Conservation (phyloP, 1,140 invertebrate species). For the Leptoteleia sp. region DNA sequence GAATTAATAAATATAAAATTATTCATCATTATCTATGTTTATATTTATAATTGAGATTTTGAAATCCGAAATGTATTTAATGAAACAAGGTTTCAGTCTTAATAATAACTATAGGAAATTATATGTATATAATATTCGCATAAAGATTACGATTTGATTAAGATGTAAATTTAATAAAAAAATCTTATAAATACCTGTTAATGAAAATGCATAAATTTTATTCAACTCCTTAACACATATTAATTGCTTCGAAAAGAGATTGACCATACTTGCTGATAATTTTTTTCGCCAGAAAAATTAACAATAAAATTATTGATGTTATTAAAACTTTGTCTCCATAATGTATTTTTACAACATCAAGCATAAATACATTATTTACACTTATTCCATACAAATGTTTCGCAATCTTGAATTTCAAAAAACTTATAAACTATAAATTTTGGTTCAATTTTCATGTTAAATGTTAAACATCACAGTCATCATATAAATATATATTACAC, state of each 20-base stretch:
- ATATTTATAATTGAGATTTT: no score
- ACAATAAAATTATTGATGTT: slow-evolving; percentile 1
- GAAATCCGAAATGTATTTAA: no score
- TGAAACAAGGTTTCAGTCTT: no score
- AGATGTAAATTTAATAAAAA: not conserved
- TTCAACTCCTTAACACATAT: not conserved
- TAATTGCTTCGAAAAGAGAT: slow-evolving; percentile 3
- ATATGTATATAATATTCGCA: no score
- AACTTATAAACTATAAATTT: slow-evolving; percentile 1
- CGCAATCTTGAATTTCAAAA: not conserved
- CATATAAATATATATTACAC: slow-evolving; percentile 29
- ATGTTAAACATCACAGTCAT: slow-evolving; percentile 24
- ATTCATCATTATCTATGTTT: no score
- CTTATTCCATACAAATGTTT: slow-evolving; percentile 11
- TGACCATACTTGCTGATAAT: not conserved
- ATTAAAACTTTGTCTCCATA: slow-evolving; percentile 4
- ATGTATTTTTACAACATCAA: slow-evolving; percentile 13
- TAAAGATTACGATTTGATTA: not conserved
- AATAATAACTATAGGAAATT: no score
- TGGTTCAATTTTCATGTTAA: not conserved
- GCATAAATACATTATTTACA: slow-evolving; percentile 41
- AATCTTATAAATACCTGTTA: not conserved
- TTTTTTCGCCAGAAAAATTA: slow-evolving; percentile 1
- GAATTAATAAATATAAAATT: no score
- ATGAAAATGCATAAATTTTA: not conserved